These are phyloP conservation scores for Lepilemur ruficaudatus DNA, from an alignment of 2,797 vertebrate species.

Conservation along the genomic window DNA sequence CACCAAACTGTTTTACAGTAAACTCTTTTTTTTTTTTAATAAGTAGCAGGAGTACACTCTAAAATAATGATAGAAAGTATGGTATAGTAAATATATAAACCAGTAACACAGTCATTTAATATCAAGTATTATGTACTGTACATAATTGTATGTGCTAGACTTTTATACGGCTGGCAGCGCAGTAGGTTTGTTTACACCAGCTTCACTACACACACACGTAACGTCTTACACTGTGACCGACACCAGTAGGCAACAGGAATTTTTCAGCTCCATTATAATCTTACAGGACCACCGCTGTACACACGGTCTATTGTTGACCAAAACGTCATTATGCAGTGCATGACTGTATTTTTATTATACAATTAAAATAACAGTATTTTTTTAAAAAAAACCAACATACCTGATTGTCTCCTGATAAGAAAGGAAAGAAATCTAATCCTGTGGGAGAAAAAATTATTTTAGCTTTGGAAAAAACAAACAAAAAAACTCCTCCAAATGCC, in stretches of 20 bases:
- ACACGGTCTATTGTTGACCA: not conserved
- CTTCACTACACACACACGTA: not conserved
- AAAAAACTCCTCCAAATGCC: not conserved
- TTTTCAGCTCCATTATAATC: not conserved
- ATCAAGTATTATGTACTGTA: not conserved
- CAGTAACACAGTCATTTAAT: not conserved
- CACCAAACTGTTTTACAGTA: not conserved
- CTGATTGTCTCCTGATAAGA: constrained; percentile 99
- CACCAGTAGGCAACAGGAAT: not conserved
- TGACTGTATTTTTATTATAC: not conserved
- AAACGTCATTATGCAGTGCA: not conserved
- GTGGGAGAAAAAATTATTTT: constrained; percentile 70
- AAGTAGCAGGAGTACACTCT: not conserved
- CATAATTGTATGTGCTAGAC: too few relatives aligned
- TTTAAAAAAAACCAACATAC: constrained; percentile 83
- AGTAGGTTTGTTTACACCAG: not conserved
- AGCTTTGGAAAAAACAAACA: not conserved
- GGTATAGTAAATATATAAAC: not conserved
- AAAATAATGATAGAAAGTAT: not conserved
- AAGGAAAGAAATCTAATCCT: constrained; percentile 99
- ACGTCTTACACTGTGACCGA: too few relatives aligned
- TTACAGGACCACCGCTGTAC: not conserved
- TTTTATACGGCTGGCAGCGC: not conserved
- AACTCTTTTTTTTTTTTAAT: not conserved
- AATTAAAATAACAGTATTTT: constrained; percentile 25